phyloP scores from a whole-genome alignment of 2,888 invertebrate species.

The Patella depressa region DNA sequence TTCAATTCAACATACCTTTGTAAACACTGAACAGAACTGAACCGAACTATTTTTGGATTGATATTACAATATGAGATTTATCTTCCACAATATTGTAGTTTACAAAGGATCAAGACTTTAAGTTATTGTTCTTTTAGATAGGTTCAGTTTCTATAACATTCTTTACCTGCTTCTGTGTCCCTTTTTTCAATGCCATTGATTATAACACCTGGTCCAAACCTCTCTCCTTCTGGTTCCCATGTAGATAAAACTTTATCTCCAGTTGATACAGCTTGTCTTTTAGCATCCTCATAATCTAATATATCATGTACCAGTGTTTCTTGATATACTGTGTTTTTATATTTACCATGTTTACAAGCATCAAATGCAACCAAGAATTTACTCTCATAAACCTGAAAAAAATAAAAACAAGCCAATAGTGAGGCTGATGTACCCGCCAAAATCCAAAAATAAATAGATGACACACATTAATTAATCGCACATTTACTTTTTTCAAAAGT shows the following conservation, averaged over 20 bases:
- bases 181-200: constrained; percentile 67
- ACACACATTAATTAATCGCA: no score
- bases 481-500: no score
- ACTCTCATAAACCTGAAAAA: constrained; percentile 58
- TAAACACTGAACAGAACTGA: no score
- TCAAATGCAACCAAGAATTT: constrained; percentile 69
- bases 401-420: background rate
- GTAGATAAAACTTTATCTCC: constrained; percentile 68
- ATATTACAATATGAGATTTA: no score
- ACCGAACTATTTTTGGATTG: no score
- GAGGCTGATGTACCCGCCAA: no score
- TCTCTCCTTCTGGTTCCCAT: constrained; percentile 66
- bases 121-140: background rate
- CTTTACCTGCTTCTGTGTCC: constrained; percentile 48
- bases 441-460: no score
- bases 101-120: no score
- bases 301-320: constrained; percentile 69
- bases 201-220: constrained; percentile 66
- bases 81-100: no score
- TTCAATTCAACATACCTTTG: no score
- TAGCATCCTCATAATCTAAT: constrained; percentile 66
- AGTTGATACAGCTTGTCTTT: constrained; percentile 63
- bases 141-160: background rate
- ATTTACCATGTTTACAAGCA: constrained; percentile 67
- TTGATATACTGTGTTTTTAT: constrained; percentile 66